Conservation (phyloP, 2,797 vertebrate species). For the Choloepus didactylus region DNA sequence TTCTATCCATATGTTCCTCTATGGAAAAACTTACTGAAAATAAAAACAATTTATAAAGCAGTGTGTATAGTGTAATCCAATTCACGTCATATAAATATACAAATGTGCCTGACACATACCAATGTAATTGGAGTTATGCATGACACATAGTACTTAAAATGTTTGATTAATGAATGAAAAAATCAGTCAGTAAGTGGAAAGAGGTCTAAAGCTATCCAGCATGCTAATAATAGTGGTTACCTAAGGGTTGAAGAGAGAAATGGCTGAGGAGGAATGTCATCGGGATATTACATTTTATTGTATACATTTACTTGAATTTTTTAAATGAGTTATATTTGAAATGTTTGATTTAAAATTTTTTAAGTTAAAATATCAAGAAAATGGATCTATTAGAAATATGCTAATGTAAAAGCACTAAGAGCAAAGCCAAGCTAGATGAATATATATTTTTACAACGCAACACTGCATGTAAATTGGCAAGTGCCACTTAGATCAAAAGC, state of each 20-base stretch:
- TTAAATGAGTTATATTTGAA: slow-evolving; percentile 1
- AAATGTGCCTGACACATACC: background rate
- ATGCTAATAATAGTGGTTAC: background rate
- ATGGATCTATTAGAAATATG: background rate
- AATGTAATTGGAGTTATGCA: background rate
- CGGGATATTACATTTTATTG: background rate
- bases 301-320: background rate
- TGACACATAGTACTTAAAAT: background rate
- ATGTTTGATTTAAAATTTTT: background rate
- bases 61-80: background rate
- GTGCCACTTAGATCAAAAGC: slow-evolving; percentile 1
- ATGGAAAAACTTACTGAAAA: background rate
- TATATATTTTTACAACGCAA: background rate
- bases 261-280: background rate
- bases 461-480: background rate
- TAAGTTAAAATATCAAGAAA: slow-evolving; percentile 21
- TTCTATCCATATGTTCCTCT: background rate
- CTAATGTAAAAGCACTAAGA: background rate
- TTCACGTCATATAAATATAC: background rate
- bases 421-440: background rate
- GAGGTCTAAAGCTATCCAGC: background rate
- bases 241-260: background rate
- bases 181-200: background rate
- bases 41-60: background rate
- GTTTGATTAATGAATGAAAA: background rate